Evolutionary conservation across 2,113 vertebrate species (phyloP).

Genomic region (Arvicanthis niloticus): DNA sequence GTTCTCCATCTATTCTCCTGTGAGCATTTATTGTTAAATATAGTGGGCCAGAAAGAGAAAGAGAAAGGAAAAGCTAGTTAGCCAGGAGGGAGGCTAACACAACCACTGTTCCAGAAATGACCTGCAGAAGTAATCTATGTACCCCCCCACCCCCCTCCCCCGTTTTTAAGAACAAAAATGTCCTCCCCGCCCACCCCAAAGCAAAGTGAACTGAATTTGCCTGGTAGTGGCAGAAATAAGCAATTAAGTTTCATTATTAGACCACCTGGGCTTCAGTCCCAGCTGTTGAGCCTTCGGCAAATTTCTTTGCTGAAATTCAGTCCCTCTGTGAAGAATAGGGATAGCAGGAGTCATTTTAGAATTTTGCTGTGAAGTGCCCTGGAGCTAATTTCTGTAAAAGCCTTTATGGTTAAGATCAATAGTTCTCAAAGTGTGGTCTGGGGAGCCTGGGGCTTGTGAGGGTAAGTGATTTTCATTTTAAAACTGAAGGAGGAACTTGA

Average conservation of each 20-base stretch:
- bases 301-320: neutral
- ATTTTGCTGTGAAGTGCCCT: neutral
- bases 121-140: neutral
- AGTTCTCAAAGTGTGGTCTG: constrained; percentile 9
- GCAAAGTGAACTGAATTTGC: neutral
- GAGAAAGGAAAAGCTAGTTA: neutral
- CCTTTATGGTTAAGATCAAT: neutral
- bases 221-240: neutral
- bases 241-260: neutral
- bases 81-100: neutral
- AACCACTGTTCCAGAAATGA: neutral
- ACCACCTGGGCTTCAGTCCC: neutral
- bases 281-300: neutral
- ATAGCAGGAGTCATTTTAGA: constrained; percentile 8
- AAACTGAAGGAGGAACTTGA: constrained; percentile 9
- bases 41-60: constrained; percentile 34
- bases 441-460: neutral
- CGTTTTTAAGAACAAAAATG: neutral
- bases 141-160: no score
- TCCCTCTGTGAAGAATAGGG: neutral
- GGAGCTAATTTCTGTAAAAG: constrained; percentile 12
- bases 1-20: constrained; percentile 19
- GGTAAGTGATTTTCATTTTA: constrained; percentile 41
- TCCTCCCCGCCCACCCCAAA: neutral
- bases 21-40: constrained; percentile 39